These are phyloP conservation scores for Schrankia costaestrigalis DNA, from an alignment of 2,888 invertebrate genomes.

Conservation along the genomic window DNA sequence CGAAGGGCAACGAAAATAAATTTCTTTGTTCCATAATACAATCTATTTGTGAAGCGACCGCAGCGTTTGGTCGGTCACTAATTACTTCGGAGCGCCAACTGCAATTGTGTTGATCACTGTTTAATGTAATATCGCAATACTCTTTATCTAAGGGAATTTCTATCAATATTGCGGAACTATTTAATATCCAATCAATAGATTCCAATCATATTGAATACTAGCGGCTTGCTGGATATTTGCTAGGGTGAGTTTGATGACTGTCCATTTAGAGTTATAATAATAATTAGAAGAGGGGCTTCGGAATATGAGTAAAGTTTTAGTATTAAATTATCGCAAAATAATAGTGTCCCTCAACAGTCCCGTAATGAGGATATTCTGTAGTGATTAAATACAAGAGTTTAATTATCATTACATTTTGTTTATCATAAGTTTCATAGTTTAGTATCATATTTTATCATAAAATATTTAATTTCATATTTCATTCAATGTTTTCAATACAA, in stretches of 20 bases:
- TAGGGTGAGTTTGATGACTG: no score
- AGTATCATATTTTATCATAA: no score
- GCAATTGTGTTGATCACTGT: slow-evolving; percentile 38
- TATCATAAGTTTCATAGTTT: no score
- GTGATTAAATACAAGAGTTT: no score
- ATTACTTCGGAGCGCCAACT: slow-evolving; percentile 38
- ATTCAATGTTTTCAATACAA: no score
- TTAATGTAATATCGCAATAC: slow-evolving; percentile 36
- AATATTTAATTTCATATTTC: no score
- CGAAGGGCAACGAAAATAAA: slow-evolving; percentile 21
- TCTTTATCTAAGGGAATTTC: slow-evolving; percentile 30
- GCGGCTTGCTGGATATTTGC: no score
- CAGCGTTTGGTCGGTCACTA: slow-evolving; percentile 27
- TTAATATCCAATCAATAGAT: slow-evolving; percentile 11
- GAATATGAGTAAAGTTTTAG: slow-evolving; percentile 10
- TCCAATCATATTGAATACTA: no score
- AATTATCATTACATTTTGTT: no score
- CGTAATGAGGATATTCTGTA: no score
- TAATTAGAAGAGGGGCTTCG: slow-evolving; percentile 1
- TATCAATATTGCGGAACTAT: slow-evolving; percentile 13
- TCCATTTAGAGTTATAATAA: no score
- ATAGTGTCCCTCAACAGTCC: neutral
- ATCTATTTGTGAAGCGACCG: slow-evolving; percentile 14
- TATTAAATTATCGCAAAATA: slow-evolving; percentile 10
- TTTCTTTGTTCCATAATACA: slow-evolving; percentile 20